Conservation (phyloP, 1,140 invertebrate species). For the Hetaerina americana region DNA sequence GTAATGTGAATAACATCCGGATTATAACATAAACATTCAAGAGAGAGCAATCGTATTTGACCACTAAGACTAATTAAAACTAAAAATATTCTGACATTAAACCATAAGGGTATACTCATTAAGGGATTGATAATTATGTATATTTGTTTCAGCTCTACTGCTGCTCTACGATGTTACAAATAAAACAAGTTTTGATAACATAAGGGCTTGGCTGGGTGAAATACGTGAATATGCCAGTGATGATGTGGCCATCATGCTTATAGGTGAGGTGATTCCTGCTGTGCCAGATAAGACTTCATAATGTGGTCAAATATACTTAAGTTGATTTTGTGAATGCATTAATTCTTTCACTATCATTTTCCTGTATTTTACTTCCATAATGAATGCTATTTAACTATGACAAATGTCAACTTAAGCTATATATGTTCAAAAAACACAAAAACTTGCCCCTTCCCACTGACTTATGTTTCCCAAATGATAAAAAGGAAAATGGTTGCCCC, state of each 20-base stretch:
- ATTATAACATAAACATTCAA: no score
- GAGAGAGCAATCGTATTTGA: no score
- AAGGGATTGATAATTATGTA: not conserved
- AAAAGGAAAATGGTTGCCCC: no score
- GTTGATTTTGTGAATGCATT: conserved; percentile 3
- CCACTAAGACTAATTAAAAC: no score
- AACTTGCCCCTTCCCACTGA: no score
- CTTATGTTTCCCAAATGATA: no score
- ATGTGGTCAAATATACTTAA: not conserved
- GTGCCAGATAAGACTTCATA: conserved; percentile 11
- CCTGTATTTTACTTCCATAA: no score
- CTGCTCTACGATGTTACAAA: conserved; percentile 87
- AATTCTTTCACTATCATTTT: no score
- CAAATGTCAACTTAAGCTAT: no score
- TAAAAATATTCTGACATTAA: not conserved
- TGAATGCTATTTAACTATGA: no score
- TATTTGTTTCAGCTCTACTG: conserved; percentile 55
- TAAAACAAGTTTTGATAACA: conserved; percentile 75
- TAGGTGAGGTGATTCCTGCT: conserved; percentile 51
- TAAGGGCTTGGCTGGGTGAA: conserved; percentile 77
- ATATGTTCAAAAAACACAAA: no score
- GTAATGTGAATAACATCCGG: no score
- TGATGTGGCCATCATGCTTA: conserved; percentile 76
- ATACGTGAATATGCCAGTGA: conserved; percentile 73
- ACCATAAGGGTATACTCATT: not conserved